These are phyloP conservation scores for Poicephalus gulielmi DNA, from an alignment of 2,113 vertebrate genomes.

Conservation along the genomic window DNA sequence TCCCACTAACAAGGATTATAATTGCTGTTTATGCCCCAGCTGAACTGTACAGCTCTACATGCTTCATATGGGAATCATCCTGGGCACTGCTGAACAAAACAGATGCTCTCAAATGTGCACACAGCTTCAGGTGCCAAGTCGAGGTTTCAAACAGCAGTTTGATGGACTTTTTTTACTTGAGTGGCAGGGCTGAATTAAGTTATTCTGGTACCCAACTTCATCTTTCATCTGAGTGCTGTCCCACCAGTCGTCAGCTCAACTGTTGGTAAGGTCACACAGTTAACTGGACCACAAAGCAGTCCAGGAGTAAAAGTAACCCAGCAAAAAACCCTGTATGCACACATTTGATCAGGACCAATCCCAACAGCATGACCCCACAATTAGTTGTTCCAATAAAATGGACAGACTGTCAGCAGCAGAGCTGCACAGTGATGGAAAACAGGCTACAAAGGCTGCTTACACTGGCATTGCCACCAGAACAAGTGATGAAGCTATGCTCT, in stretches of 20 bases:
- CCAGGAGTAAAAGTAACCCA: not conserved
- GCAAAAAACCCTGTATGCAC: not conserved
- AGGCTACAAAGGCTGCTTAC: not conserved
- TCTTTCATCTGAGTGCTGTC: not conserved
- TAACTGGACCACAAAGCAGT: not conserved
- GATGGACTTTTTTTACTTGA: not conserved
- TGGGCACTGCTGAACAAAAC: not conserved
- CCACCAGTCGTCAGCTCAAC: not conserved
- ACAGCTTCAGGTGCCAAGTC: not conserved
- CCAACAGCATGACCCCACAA: not conserved
- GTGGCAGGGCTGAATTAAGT: not conserved
- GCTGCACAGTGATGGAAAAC: not conserved
- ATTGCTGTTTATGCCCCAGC: not conserved
- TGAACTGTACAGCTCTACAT: not conserved
- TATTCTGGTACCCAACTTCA: not conserved
- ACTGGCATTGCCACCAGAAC: not conserved
- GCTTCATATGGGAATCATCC: not conserved
- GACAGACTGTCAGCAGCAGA: not conserved
- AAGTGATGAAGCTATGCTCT: not conserved
- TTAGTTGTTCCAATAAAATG: not conserved
- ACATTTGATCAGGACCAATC: not conserved
- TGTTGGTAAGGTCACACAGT: not conserved
- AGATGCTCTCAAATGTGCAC: not conserved
- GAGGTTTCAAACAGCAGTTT: not conserved
- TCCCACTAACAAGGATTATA: not conserved